phyloP scores from a whole-genome alignment of 35 echinoderm and acorn worm species.

The Acanthaster planci region DNA sequence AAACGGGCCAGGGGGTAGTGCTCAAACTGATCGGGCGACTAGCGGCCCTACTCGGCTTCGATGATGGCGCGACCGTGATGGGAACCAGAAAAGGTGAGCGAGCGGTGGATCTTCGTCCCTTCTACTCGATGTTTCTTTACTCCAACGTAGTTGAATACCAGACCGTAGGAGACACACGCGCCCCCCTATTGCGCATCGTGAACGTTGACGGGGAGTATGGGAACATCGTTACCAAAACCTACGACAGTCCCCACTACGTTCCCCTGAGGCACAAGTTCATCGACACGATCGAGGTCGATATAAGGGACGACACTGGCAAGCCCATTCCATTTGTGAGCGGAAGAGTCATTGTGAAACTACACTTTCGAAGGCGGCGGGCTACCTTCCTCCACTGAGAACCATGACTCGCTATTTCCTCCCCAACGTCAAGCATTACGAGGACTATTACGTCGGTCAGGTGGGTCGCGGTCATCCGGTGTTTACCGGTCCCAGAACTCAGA shows the following conservation, averaged over 20 bases:
- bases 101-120: not conserved
- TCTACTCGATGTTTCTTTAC: constrained; percentile 43
- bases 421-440: constrained; percentile 16
- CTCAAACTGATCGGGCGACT: not conserved
- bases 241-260: constrained; percentile 41
- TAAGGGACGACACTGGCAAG: constrained; percentile 49
- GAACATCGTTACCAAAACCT: not conserved
- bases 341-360: constrained; percentile 39
- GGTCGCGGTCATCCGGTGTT: constrained; percentile 49
- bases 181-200: constrained; percentile 47
- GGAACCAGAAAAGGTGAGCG: not conserved
- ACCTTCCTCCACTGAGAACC: constrained; percentile 32
- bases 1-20: not conserved
- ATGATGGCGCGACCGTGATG: not conserved
- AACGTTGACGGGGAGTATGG: constrained; percentile 20
- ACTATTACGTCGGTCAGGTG: constrained; percentile 55
- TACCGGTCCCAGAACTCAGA: constrained; percentile 6
- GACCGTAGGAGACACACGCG: constrained; percentile 39
- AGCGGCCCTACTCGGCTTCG: not conserved
- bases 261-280: constrained; percentile 33
- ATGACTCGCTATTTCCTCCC: not conserved
- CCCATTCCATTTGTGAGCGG: constrained; percentile 58
- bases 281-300: constrained; percentile 56
- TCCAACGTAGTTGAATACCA: constrained; percentile 33
- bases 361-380: constrained; percentile 37